Conservation (phyloP, 1,140 invertebrate genomes). For the Aricia agestis region DNA sequence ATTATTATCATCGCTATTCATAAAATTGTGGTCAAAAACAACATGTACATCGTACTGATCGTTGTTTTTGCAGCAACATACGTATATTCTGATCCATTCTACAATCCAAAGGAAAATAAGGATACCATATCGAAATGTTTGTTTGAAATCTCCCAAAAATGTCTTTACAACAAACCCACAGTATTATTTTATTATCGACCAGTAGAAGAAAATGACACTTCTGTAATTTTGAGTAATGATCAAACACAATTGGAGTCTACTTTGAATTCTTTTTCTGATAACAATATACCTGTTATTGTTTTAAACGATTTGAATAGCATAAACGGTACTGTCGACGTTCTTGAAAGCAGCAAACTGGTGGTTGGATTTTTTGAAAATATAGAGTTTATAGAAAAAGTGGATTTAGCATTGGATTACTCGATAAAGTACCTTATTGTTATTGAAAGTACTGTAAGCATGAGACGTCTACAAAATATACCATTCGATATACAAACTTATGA, state of each 20-base stretch:
- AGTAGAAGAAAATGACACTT: neutral
- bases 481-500: conserved; percentile 29
- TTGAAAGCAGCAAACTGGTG: conserved; percentile 32
- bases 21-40: neutral
- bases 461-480: conserved; percentile 23
- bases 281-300: conserved; percentile 24
- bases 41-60: neutral
- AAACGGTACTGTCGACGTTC: conserved; percentile 10
- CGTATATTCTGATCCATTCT: neutral
- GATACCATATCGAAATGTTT: conserved; percentile 1
- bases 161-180: neutral
- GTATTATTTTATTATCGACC: neutral
- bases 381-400: conserved; percentile 22
- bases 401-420: conserved; percentile 20
- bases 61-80: neutral
- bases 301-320: conserved; percentile 19
- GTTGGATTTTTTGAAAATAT: conserved; percentile 32
- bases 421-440: conserved; percentile 41
- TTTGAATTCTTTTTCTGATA: neutral
- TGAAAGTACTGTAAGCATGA: conserved; percentile 23
- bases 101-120: neutral
- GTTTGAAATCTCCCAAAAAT: neutral
- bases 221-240: neutral
- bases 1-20: neutral
- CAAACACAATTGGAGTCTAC: neutral